Percentiles rank a stretch among this genome's conserved stretches.
phyloP scores from a whole-genome alignment of 2,113 vertebrate species.

The Puma concolor region DNA sequence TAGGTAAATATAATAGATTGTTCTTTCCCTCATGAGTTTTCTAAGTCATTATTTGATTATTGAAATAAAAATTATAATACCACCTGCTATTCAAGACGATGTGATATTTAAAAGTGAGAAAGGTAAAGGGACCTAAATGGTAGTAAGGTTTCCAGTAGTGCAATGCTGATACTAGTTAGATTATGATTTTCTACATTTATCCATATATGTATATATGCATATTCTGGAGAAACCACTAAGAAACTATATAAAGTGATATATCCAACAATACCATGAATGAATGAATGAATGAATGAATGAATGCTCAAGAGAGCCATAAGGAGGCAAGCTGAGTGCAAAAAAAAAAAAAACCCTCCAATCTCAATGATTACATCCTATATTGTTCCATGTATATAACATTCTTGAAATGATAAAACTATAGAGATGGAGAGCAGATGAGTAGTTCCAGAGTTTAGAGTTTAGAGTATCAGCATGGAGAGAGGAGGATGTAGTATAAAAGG shows the following conservation, averaged over 20 bases:
- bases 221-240: neutral
- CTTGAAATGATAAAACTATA: neutral
- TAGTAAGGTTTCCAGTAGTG: neutral
- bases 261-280: neutral
- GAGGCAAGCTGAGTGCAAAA: neutral
- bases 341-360: neutral
- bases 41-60: neutral
- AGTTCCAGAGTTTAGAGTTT: neutral
- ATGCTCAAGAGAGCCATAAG: neutral
- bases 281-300: neutral
- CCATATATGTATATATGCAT: neutral
- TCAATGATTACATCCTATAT: neutral
- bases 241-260: neutral
- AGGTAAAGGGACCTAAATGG: too few species aligned
- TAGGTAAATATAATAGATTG: neutral
- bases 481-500: neutral
- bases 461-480: neutral
- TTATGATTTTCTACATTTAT: neutral
- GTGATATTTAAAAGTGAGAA: neutral
- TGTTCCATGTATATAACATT: neutral
- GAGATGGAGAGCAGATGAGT: neutral
- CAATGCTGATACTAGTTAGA: neutral
- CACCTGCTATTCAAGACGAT: neutral
- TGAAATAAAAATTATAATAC: neutral
- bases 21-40: neutral